These are phyloP conservation scores for Anthophora plumipes DNA, from an alignment of 2,888 invertebrate species.

Conservation along the genomic window DNA sequence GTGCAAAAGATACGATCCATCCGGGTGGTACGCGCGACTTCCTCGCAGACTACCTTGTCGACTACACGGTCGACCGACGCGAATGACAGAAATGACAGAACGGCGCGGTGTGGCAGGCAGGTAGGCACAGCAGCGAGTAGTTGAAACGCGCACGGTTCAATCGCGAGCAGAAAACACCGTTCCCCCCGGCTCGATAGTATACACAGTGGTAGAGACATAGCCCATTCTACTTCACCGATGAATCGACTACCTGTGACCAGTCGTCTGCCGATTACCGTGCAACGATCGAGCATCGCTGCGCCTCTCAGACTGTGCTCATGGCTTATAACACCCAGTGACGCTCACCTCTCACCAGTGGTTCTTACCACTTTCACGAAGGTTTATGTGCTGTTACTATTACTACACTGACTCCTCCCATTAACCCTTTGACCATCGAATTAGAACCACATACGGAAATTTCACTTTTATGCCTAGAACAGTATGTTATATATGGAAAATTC, in stretches of 20 bases:
- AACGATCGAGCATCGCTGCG: slow-evolving; percentile 16
- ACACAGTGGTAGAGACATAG: not conserved
- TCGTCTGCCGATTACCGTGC: slow-evolving; percentile 38
- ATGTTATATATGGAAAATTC: too few relatives aligned
- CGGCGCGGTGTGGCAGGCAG: slow-evolving; percentile 4
- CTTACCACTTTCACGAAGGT: not conserved
- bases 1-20: not conserved
- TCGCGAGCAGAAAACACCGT: slow-evolving; percentile 15
- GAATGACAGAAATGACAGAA: too few relatives aligned
- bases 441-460: too few relatives aligned
- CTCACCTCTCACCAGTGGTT: slow-evolving; percentile 34
- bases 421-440: too few relatives aligned
- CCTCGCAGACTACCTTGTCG: slow-evolving; percentile 10
- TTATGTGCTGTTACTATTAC: too few relatives aligned
- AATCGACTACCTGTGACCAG: slow-evolving; percentile 54
- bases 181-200: not conserved
- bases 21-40: not conserved
- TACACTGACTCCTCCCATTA: too few relatives aligned
- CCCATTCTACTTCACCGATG: slow-evolving; percentile 22
- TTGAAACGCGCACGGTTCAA: slow-evolving; percentile 30
- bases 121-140: too few relatives aligned
- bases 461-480: too few relatives aligned
- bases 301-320: not conserved
- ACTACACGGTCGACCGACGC: slow-evolving; percentile 37
- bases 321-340: slow-evolving; percentile 16